These are phyloP conservation scores for Heliconius himera DNA, from an alignment of 1,140 invertebrate genomes.

Conservation along the genomic window DNA sequence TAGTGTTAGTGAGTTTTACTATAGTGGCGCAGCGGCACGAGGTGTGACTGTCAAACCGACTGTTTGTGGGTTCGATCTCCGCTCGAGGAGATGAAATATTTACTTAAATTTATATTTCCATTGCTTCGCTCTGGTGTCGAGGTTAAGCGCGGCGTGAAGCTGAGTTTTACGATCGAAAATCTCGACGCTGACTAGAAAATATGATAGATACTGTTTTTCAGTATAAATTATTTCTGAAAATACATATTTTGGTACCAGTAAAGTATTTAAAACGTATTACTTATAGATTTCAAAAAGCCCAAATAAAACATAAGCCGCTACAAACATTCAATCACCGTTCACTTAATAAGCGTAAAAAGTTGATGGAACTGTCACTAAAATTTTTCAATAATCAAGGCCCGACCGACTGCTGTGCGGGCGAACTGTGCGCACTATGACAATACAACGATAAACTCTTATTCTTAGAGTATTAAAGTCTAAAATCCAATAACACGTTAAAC, in stretches of 20 bases:
- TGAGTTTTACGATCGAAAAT: too few relatives aligned
- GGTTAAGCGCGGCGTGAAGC: too few relatives aligned
- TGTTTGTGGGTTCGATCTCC: too few relatives aligned
- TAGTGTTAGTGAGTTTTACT: too few relatives aligned
- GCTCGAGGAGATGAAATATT: too few relatives aligned
- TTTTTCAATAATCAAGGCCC: slow-evolving; percentile 50
- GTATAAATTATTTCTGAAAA: not conserved
- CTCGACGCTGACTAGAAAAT: too few relatives aligned
- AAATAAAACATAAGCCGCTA: slow-evolving; percentile 10
- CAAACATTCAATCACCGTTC: slow-evolving; percentile 21
- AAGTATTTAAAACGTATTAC: not conserved
- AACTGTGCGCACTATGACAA: not conserved
- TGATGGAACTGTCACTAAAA: slow-evolving; percentile 44
- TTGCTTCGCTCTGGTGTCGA: too few relatives aligned
- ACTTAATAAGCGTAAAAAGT: slow-evolving; percentile 43
- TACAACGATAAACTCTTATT: not conserved
- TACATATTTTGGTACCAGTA: not conserved
- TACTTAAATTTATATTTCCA: too few relatives aligned
- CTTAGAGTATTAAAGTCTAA: not conserved
- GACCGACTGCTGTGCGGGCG: slow-evolving; percentile 32
- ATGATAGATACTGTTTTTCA: too few relatives aligned
- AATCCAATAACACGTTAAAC: not conserved
- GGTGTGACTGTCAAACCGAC: too few relatives aligned
- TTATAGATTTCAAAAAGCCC: not conserved
- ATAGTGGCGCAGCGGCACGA: too few relatives aligned